Evolutionary conservation across 1,140 invertebrate species (phyloP).

Genomic region (Solenopsis invicta): DNA sequence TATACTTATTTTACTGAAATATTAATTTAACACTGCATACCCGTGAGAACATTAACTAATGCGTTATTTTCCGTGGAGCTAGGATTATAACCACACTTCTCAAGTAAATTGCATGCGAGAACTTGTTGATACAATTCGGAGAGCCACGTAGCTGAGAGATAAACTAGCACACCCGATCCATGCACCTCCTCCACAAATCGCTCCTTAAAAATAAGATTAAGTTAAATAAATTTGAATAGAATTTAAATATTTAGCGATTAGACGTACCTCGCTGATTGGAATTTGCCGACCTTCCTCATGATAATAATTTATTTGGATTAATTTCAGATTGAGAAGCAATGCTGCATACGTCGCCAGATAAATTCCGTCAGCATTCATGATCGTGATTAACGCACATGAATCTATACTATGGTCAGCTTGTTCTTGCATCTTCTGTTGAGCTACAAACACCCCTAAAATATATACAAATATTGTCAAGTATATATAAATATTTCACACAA

Average conservation of each 20-base stretch:
- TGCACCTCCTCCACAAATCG: conserved; percentile 97
- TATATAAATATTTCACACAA: no score
- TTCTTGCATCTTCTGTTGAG: conserved; percentile 84
- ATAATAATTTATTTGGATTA: conserved; percentile 93
- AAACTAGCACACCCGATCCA: conserved; percentile 96
- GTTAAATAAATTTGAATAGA: not conserved
- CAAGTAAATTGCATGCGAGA: conserved; percentile 92
- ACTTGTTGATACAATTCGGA: conserved; percentile 96
- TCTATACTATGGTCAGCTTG: conserved; percentile 77
- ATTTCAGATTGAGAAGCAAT: conserved; percentile 93
- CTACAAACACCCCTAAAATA: conserved; percentile 82
- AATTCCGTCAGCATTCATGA: conserved; percentile 98
- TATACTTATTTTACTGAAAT: no score
- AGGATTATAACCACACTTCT: conserved; percentile 90
- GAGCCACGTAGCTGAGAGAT: conserved; percentile 96
- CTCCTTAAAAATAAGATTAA: conserved; percentile 87
- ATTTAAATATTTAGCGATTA: not conserved
- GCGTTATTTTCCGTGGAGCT: conserved; percentile 89
- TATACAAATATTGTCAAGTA: not conserved
- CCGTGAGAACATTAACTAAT: conserved; percentile 92
- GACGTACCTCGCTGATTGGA: conserved; percentile 89
- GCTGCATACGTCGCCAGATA: conserved; percentile 96
- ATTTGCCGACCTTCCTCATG: conserved; percentile 87
- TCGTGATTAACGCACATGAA: conserved; percentile 88
- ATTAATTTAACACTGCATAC: conserved; percentile 84